Evolutionary conservation across 2,888 invertebrate species (phyloP).

Genomic region (Epistrophella euchroma): DNA sequence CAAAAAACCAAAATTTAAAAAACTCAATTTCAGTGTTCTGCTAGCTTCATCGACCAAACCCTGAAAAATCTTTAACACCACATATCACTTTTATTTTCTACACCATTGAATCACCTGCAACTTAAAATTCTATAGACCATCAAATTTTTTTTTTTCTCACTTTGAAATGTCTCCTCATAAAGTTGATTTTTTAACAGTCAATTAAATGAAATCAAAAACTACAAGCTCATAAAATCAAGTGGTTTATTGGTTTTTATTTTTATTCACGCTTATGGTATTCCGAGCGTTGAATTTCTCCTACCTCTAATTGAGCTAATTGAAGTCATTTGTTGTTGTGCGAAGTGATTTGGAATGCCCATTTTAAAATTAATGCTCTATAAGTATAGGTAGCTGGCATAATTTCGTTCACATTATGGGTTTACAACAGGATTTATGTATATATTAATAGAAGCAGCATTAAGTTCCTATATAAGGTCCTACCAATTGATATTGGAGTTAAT

Average conservation of each 20-base stretch:
- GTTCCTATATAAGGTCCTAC: no score
- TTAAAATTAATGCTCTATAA: not conserved
- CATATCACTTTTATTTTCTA: not conserved
- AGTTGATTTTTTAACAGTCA: constrained; percentile 1
- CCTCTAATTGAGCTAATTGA: not conserved
- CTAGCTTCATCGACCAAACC: no score
- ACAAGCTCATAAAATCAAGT: not conserved
- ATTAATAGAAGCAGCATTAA: not conserved
- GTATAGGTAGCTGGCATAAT: not conserved
- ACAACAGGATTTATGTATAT: not conserved
- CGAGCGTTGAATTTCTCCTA: not conserved
- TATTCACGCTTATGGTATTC: not conserved
- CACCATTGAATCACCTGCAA: not conserved
- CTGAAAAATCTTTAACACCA: not conserved
- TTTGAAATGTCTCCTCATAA: not conserved
- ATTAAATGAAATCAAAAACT: not conserved
- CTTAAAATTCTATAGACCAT: not conserved
- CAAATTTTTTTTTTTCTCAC: not conserved
- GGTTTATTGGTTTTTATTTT: not conserved
- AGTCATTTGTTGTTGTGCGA: not conserved
- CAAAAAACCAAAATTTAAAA: no score
- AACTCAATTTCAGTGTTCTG: no score
- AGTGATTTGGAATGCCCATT: not conserved
- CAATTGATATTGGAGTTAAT: no score
- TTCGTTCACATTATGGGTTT: not conserved